Evolutionary conservation across 2,888 invertebrate genomes (phyloP).

Genomic region (Cinara cedri): DNA sequence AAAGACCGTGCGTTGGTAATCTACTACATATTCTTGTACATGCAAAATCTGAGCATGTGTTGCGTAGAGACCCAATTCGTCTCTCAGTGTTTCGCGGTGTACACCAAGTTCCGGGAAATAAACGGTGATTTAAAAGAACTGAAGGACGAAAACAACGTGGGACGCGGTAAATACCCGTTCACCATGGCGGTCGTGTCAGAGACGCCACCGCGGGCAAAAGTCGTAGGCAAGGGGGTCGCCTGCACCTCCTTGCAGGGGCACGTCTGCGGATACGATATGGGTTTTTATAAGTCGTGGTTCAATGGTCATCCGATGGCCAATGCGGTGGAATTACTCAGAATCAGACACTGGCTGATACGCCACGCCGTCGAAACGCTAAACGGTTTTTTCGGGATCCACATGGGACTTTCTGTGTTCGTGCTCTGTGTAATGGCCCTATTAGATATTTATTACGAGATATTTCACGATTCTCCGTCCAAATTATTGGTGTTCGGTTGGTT

Average conservation of each 20-base stretch:
- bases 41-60: constrained; percentile 56
- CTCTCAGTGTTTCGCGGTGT: constrained; percentile 40
- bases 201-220: too few relatives aligned
- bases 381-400: constrained; percentile 20
- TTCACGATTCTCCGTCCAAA: constrained; percentile 29
- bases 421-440: constrained; percentile 51
- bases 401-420: constrained; percentile 29
- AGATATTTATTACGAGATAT: constrained; percentile 57
- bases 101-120: constrained; percentile 39
- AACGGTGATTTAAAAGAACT: constrained; percentile 36
- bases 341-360: constrained; percentile 24
- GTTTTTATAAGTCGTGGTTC: constrained; percentile 4
- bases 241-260: too few relatives aligned
- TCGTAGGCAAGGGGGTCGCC: too few relatives aligned
- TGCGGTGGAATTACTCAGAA: constrained; percentile 24
- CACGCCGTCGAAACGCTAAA: constrained; percentile 10
- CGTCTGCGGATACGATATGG: constrained; percentile 14
- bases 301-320: constrained; percentile 11
- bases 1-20: background rate
- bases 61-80: constrained; percentile 56
- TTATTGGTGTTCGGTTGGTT: constrained; percentile 51
- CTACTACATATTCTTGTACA: constrained; percentile 50
- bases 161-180: constrained; percentile 17
- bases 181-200: background rate
- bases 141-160: background rate